Conservation (phyloP, 2,888 invertebrate species). For the Invenusta paracnida region DNA sequence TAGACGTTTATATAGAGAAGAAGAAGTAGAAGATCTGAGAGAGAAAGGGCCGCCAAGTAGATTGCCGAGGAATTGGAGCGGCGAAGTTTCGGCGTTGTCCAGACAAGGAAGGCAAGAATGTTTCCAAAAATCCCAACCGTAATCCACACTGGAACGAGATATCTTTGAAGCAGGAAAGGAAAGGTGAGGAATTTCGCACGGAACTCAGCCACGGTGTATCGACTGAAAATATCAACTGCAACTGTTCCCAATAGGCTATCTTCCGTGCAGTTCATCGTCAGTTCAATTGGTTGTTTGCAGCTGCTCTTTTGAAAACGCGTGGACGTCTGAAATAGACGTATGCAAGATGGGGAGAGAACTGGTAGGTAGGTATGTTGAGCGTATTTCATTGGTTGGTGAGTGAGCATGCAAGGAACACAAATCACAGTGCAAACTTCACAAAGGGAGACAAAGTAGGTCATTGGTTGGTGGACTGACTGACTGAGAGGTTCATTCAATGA, state of each 20-base stretch:
- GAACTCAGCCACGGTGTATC: slow-evolving; percentile 38
- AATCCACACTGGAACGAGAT: slow-evolving; percentile 56
- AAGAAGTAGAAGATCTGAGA: slow-evolving; percentile 49
- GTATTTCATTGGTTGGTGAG: no score
- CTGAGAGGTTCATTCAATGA: no score
- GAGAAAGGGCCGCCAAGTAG: slow-evolving; percentile 55
- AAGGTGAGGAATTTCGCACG: slow-evolving; percentile 49
- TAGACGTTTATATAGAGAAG: slow-evolving; percentile 55
- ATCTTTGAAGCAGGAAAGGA: slow-evolving; percentile 51
- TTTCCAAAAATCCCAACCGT: slow-evolving; percentile 56
- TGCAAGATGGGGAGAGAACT: no score
- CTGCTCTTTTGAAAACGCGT: no score
- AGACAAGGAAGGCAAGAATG: slow-evolving; percentile 54
- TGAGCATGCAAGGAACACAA: no score
- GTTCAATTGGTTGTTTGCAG: no score
- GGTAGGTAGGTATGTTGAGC: no score
- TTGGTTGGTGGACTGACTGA: no score
- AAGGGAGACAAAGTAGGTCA: no score
- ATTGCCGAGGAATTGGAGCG: slow-evolving; percentile 57
- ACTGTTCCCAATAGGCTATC: neutral
- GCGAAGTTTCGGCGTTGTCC: slow-evolving; percentile 54
- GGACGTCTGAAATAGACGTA: no score
- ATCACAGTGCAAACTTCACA: no score
- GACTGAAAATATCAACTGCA: neutral
- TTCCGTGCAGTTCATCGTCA: neutral